Percentiles rank a stretch among this genome's conserved stretches.
Evolutionary conservation across 2,113 vertebrate species (phyloP).

Genomic region (Lanius collurio): DNA sequence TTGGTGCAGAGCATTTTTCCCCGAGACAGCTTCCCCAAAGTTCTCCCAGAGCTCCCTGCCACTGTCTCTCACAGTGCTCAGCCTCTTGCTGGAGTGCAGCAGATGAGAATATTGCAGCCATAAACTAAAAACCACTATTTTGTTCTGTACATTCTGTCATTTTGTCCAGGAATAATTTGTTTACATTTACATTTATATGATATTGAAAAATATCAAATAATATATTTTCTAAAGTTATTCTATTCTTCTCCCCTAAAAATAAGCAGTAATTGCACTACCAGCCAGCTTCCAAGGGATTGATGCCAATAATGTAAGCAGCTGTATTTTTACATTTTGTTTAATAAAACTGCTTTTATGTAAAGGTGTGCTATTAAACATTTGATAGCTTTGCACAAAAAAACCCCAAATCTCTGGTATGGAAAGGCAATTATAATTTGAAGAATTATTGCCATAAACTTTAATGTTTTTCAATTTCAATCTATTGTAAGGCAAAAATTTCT

Average conservation of each 20-base stretch:
- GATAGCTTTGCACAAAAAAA: slow-evolving; percentile 8
- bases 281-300: neutral
- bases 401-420: neutral
- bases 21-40: neutral
- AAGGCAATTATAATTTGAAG: slow-evolving; percentile 63
- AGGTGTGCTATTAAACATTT: slow-evolving; percentile 56
- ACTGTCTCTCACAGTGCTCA: neutral
- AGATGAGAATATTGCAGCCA: neutral
- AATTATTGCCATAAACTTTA: slow-evolving; percentile 61
- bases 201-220: slow-evolving; percentile 23
- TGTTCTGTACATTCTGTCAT: neutral
- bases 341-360: slow-evolving; percentile 60
- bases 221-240: slow-evolving; percentile 11
- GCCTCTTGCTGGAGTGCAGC: neutral
- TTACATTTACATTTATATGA: slow-evolving; percentile 37
- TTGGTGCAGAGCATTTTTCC: neutral
- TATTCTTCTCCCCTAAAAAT: neutral
- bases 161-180: slow-evolving; percentile 18
- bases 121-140: neutral
- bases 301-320: slow-evolving; percentile 18
- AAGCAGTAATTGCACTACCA: slow-evolving; percentile 3
- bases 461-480: slow-evolving; percentile 57
- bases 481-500: slow-evolving; percentile 31
- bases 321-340: slow-evolving; percentile 47
- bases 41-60: neutral